Conservation (phyloP, 1,140 invertebrate species). For the Telenomus remus region DNA sequence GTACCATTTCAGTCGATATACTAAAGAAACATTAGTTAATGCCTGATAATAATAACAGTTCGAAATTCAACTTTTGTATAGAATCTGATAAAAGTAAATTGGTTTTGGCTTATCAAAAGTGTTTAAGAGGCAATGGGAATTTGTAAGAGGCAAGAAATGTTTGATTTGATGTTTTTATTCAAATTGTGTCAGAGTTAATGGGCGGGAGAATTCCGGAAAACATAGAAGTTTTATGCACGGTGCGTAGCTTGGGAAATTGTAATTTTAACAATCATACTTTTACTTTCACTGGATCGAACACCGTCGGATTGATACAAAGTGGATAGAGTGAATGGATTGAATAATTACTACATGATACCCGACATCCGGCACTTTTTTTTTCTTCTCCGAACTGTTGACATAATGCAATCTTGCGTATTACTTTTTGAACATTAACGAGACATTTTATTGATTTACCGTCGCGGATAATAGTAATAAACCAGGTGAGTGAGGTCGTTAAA, state of each 20-base stretch:
- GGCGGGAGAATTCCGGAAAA: not conserved
- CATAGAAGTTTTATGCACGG: not conserved
- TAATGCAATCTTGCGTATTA: not conserved
- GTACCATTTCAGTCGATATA: not conserved
- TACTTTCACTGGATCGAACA: constrained; percentile 32
- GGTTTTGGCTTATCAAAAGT: no score
- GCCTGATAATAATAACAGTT: not conserved
- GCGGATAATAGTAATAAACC: no score
- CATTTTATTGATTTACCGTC: not conserved
- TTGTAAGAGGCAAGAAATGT: no score
- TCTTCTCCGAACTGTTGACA: not conserved
- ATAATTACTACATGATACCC: constrained; percentile 36
- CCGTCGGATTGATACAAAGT: constrained; percentile 18
- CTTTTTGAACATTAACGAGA: not conserved
- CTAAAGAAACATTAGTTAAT: not conserved
- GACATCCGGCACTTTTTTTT: constrained; percentile 32
- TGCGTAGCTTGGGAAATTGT: constrained; percentile 1
- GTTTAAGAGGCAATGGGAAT: no score
- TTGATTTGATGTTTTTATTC: no score
- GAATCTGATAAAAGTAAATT: no score
- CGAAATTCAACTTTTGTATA: no score
- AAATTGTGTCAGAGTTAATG: no score
- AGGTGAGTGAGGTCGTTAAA: no score
- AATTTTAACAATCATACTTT: constrained; percentile 28
- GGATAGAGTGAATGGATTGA: constrained; percentile 25